Percentiles rank a stretch among this genome's conserved stretches.
These are phyloP conservation scores for Nestor notabilis DNA, from an alignment of 2,113 vertebrate species.

Conservation along the genomic window DNA sequence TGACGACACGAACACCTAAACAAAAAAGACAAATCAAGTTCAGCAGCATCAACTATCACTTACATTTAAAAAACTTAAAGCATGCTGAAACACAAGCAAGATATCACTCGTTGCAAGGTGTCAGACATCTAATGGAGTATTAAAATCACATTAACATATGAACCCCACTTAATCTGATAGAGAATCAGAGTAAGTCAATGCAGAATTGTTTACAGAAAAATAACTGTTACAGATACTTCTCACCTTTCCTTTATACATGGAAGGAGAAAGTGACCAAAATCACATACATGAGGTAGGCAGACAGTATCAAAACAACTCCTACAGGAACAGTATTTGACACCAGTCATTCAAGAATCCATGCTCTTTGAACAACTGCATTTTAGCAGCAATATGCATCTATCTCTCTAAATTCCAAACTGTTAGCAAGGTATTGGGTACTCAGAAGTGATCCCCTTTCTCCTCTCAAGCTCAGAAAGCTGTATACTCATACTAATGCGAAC, in stretches of 20 bases:
- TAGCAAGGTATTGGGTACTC: neutral
- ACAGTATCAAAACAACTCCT: neutral
- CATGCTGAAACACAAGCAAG: neutral
- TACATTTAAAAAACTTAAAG: neutral
- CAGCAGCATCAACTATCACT: neutral
- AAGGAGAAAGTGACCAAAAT: neutral
- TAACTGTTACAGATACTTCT: neutral
- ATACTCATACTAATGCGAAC: neutral
- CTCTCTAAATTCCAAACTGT: neutral
- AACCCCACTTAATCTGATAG: neutral
- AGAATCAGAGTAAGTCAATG: neutral
- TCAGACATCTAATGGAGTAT: neutral
- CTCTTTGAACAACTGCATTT: neutral
- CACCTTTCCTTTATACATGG: neutral
- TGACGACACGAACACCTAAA: slow-evolving; percentile 85
- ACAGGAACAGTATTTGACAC: neutral
- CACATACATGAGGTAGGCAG: neutral
- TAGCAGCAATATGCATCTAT: neutral
- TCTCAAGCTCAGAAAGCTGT: neutral
- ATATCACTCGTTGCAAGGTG: neutral
- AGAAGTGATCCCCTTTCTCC: neutral
- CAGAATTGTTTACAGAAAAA: neutral
- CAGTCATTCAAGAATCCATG: neutral
- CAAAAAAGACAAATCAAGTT: neutral
- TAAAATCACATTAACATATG: neutral